Percentiles rank a stretch among this genome's conserved stretches.
These are phyloP conservation scores for Acrobasis consociella DNA, from an alignment of 2,888 invertebrate genomes.

Conservation along the genomic window DNA sequence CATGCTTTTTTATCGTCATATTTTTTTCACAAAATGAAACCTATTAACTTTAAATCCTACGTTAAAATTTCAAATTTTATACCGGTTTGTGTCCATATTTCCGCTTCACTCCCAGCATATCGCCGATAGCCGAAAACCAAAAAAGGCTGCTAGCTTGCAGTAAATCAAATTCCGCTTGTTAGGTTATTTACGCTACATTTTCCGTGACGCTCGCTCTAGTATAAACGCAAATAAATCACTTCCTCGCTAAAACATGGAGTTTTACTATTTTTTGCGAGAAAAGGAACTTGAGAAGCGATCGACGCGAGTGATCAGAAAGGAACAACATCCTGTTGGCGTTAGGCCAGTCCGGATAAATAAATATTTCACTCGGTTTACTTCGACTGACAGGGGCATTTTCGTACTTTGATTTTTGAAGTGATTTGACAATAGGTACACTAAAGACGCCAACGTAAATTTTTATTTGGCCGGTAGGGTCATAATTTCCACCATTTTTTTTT, in stretches of 20 bases:
- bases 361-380: background rate
- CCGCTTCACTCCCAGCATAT: background rate
- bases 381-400: background rate
- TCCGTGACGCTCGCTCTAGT: conserved; percentile 6
- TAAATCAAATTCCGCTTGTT: conserved; percentile 13
- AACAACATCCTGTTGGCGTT: conserved; percentile 66
- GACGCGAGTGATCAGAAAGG: conserved; percentile 47
- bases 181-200: conserved; percentile 14
- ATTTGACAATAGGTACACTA: too few species aligned
- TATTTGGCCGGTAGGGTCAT: too few species aligned
- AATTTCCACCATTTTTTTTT: too few species aligned
- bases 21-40: too few species aligned
- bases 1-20: too few species aligned
- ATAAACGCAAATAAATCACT: conserved; percentile 18
- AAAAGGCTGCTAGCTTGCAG: conserved; percentile 2
- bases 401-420: background rate
- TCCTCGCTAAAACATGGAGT: conserved; percentile 19
- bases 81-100: background rate
- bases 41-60: too few species aligned
- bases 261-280: conserved; percentile 28
- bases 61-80: too few species aligned
- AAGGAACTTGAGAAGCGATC: conserved; percentile 55
- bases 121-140: background rate
- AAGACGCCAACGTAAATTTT: too few species aligned
- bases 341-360: conserved; percentile 42